Conservation (phyloP, 2,113 vertebrate species). For the Tragelaphus scriptus region DNA sequence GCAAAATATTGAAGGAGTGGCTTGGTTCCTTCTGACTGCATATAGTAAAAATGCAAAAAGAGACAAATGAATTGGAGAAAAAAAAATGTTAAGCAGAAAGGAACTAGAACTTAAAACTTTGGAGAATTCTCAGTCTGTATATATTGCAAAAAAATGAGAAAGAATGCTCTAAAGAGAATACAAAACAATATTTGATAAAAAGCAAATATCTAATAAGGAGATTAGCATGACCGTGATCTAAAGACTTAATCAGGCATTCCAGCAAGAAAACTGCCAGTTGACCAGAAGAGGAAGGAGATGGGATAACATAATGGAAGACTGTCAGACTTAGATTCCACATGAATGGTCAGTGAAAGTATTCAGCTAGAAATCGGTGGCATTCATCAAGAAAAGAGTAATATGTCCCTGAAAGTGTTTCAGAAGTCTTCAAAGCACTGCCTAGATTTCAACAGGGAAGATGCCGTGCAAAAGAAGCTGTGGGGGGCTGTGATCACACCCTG, state of each 20-base stretch:
- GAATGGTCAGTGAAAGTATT: neutral
- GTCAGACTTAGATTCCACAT: neutral
- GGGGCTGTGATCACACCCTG: neutral
- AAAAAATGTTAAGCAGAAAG: neutral
- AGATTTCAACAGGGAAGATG: neutral
- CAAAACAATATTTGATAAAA: neutral
- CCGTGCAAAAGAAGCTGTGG: neutral
- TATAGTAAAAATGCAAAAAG: neutral
- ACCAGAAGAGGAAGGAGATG: neutral
- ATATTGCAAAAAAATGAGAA: neutral
- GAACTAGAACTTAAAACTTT: neutral
- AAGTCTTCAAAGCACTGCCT: neutral
- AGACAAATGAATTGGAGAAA: neutral
- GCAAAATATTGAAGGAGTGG: neutral
- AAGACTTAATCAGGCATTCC: neutral
- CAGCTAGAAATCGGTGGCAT: neutral
- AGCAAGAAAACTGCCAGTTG: neutral
- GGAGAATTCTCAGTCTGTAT: neutral
- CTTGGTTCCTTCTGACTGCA: neutral
- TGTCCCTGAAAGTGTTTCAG: neutral
- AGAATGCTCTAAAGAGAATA: neutral
- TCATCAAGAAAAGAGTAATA: neutral
- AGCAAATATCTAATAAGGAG: neutral
- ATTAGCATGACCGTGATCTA: neutral
- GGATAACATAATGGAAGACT: neutral